Conservation (phyloP, 2,113 vertebrate species). For the Pimephales promelas region DNA sequence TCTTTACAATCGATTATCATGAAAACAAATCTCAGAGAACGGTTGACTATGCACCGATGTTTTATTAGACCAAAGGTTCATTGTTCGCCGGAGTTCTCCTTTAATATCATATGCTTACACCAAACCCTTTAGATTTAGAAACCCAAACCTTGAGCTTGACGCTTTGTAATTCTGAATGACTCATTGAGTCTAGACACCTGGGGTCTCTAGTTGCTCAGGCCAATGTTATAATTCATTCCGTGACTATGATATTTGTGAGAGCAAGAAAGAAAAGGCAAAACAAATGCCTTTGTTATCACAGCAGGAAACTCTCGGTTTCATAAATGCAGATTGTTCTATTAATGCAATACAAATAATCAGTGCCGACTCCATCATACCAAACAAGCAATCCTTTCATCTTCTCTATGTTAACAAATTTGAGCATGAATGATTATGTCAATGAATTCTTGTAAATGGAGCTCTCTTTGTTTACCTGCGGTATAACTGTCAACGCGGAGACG, state of each 20-base stretch:
- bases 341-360: slow-evolving; percentile 31
- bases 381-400: slow-evolving; percentile 18
- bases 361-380: neutral
- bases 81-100: no score
- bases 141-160: neutral
- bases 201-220: slow-evolving; percentile 4
- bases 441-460: slow-evolving; percentile 30
- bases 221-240: slow-evolving; percentile 7
- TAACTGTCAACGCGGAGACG: slow-evolving; percentile 31
- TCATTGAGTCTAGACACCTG: neutral
- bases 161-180: neutral
- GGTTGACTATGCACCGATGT: no score
- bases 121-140: neutral
- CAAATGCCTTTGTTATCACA: slow-evolving; percentile 22
- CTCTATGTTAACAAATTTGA: slow-evolving; percentile 30
- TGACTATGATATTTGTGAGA: neutral
- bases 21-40: no score
- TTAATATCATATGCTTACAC: neutral
- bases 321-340: slow-evolving; percentile 39
- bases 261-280: neutral
- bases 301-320: slow-evolving; percentile 16
- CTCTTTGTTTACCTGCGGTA: slow-evolving; percentile 46
- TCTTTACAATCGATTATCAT: no score
- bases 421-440: slow-evolving; percentile 40
- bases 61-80: no score